phyloP scores from a whole-genome alignment of 2,113 vertebrate genomes.

The Siniperca chuatsi region DNA sequence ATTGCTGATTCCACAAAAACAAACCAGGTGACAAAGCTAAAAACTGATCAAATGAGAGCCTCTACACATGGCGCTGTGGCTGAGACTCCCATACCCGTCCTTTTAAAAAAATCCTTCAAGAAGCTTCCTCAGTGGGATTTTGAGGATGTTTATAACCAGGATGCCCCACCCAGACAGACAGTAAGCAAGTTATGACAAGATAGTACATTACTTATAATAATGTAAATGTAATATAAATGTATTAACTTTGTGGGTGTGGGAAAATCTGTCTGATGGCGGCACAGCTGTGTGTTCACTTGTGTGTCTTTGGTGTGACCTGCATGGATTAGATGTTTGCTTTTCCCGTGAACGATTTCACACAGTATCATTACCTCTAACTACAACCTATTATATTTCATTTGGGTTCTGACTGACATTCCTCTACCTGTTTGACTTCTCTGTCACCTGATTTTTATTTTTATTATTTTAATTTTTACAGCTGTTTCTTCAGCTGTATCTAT shows the following conservation, averaged over 20 bases:
- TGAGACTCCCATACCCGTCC: constrained; percentile 62
- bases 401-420: background rate
- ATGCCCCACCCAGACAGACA: constrained; percentile 41
- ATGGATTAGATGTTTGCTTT: background rate
- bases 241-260: background rate
- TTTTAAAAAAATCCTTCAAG: constrained; percentile 42
- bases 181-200: constrained; percentile 52
- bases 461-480: no score
- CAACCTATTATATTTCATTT: background rate
- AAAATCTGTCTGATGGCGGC: background rate
- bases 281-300: background rate
- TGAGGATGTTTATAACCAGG: constrained; percentile 75
- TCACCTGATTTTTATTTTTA: background rate
- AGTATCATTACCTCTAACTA: background rate
- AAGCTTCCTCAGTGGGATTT: constrained; percentile 79
- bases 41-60: background rate
- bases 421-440: background rate
- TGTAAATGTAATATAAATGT: fast-evolving
- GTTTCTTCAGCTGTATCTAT: background rate
- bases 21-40: background rate
- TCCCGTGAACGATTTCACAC: background rate
- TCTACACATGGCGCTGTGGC: fast-evolving
- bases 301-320: background rate
- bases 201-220: background rate
- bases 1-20: background rate